Evolutionary conservation across 2,888 invertebrate genomes (phyloP).

Genomic region (Campaea margaritaria): DNA sequence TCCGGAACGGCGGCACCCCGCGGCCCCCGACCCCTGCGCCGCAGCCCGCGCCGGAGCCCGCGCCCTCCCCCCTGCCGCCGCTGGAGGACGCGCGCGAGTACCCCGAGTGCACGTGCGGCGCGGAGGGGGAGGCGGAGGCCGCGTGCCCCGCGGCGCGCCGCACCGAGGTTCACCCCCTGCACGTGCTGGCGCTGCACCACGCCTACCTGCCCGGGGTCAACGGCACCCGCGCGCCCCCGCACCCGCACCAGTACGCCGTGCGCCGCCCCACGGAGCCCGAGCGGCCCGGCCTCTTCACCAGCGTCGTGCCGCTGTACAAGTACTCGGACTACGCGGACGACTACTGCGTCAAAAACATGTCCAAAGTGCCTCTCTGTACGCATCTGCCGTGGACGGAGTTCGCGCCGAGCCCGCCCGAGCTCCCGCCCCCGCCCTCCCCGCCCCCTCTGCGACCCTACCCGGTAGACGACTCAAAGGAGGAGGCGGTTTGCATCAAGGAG

Average conservation of each 20-base stretch:
- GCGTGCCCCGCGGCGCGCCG: conserved; percentile 68
- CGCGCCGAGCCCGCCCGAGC: conserved; percentile 70
- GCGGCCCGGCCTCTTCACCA: conserved; percentile 68
- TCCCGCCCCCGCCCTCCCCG: conserved; percentile 68
- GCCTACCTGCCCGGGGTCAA: conserved; percentile 85
- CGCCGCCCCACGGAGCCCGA: conserved; percentile 60
- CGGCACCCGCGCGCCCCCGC: conserved; percentile 81
- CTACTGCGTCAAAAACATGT: conserved; percentile 74
- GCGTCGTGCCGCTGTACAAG: conserved; percentile 76
- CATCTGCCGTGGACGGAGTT: conserved; percentile 71
- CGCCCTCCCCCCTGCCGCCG: conserved; percentile 49
- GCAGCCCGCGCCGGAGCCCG: conserved; percentile 20
- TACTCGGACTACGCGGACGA: conserved; percentile 82
- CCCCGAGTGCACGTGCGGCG: conserved; percentile 67
- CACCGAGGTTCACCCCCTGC: conserved; percentile 73
- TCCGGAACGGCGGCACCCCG: conserved; percentile 67
- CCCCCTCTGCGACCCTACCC: conserved; percentile 70
- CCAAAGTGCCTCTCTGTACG: conserved; percentile 65
- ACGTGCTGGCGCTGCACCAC: conserved; percentile 84
- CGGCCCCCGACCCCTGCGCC: conserved; percentile 24
- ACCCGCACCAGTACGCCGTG: conserved; percentile 74
- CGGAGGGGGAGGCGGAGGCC: conserved; percentile 46
- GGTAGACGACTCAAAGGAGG: conserved; percentile 42
- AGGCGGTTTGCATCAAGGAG: conserved; percentile 17
- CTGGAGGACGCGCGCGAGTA: conserved; percentile 67